Base-by-base conservation (phyloP, 1,140 invertebrate genomes). In the Dreissena rostriformis region DNA sequence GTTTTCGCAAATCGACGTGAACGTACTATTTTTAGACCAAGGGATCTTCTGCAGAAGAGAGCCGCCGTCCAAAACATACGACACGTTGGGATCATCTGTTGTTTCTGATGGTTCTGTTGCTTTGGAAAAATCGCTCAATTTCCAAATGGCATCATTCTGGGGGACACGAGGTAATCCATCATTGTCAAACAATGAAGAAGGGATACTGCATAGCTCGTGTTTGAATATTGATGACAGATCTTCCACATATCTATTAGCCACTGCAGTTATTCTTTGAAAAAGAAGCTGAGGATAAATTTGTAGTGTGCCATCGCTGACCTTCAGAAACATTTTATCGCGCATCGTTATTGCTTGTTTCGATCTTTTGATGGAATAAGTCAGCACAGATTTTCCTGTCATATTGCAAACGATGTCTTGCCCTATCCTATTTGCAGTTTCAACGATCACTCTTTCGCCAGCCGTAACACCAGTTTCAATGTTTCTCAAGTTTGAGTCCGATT, bases 41-140 rank as follows among this genome's bases (percentile, higher is more conserved):
- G 52, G 78, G 12, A 81, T 57, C 17, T 51, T 22, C 12, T 81
- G 82, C n/a, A 86, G 26, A 8, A 88, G 52, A 14, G 85, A 76
- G 2, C 87, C 85, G 15, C 85, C 87, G 71, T 87, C 81, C 19
- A 88, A n/a, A 19, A 87, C 81, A 86, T 86, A 66, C 8, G 17
- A 39, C 17, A 80, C 8, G 0, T 22, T 15, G 22, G 22, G 14
- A 10, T 49, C 39, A 0, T 29, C 39, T n/a, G n/a, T n/a, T n/a
- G n/a, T n/a, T n/a, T n/a, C n/a, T n/a, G n/a, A n/a, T n/a, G n/a
- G n/a, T n/a, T n/a, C n/a, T n/a, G n/a, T n/a, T n/a, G n/a, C n/a
- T n/a, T n/a, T 61, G 17, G 26, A 57, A 63, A 53, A 72, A 17
- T 78, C 19, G 17, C 66, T 61, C 55, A 65, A 12, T 10, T 26